These are phyloP conservation scores for Catalaphyllia jardinei DNA, from an alignment of 64 coral and sea anemone species.

Conservation along the genomic window DNA sequence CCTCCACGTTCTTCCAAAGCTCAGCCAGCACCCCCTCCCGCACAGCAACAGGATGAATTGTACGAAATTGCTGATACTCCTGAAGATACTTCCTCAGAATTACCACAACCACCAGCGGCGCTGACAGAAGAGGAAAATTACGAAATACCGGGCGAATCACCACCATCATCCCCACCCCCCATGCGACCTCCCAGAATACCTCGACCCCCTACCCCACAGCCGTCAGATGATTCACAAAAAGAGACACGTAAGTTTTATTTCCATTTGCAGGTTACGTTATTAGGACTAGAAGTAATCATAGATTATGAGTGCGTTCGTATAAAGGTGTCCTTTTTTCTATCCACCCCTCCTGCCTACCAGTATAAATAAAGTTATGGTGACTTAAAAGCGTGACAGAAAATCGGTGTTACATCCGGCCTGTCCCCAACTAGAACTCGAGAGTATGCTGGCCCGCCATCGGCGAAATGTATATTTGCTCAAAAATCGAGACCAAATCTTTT, in stretches of 20 bases:
- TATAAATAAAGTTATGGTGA: too few relatives aligned
- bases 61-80: slow-evolving; percentile 13
- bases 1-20: background rate
- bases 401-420: too few relatives aligned
- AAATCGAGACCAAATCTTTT: too few relatives aligned
- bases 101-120: background rate
- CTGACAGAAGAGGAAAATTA: background rate
- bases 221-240: background rate
- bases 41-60: background rate
- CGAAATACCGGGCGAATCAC: background rate
- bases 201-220: background rate
- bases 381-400: too few relatives aligned
- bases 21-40: background rate
- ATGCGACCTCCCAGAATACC: slow-evolving; percentile 1
- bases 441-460: too few relatives aligned
- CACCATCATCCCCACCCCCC: background rate
- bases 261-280: background rate
- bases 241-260: slow-evolving; percentile 6
- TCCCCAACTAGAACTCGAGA: too few relatives aligned
- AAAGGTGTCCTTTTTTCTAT: too few relatives aligned
- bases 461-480: too few relatives aligned
- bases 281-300: too few relatives aligned
- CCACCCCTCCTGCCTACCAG: too few relatives aligned
- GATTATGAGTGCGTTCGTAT: too few relatives aligned
- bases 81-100: background rate